Evolutionary conservation across 23 tunicate species (phyloP).

Genomic region (Trididemnum miniatum): DNA sequence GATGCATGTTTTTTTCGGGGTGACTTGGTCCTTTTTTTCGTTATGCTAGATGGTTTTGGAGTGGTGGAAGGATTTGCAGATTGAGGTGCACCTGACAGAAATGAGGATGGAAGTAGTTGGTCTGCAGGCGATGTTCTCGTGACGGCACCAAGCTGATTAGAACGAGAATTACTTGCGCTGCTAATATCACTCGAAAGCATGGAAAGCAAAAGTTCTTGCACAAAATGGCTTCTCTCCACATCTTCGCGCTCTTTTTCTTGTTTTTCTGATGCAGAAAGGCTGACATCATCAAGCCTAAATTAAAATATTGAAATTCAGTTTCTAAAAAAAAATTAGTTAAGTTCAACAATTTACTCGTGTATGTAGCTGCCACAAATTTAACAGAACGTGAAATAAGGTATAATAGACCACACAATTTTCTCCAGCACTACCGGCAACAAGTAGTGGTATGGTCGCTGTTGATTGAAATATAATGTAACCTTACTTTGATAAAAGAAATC

Average conservation of each 20-base stretch:
- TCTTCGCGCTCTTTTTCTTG: conserved; percentile 44
- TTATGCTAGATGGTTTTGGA: background rate
- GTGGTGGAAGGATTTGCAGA: background rate
- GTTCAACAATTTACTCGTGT: too few species aligned
- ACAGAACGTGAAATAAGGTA: too few species aligned
- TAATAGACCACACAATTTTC: too few species aligned
- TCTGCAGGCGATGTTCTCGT: background rate
- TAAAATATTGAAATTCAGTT: background rate
- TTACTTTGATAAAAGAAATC: conserved; percentile 54
- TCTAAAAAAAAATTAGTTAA: too few species aligned
- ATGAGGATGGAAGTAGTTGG: background rate
- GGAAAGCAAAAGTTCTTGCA: conserved; percentile 69
- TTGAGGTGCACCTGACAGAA: background rate
- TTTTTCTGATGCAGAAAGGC: conserved; percentile 30
- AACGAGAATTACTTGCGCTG: too few species aligned
- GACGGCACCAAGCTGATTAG: background rate
- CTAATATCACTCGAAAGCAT: conserved; percentile 22
- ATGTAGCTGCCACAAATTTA: too few species aligned
- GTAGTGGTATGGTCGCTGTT: too few species aligned
- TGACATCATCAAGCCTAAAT: conserved; percentile 43
- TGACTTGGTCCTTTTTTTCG: background rate
- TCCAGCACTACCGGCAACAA: too few species aligned
- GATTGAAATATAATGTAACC: too few species aligned
- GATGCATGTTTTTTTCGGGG: background rate
- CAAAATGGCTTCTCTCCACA: conserved; percentile 54